Base-by-base conservation (phyloP, 2,888 invertebrate species). In the Drosophila mayaguana region DNA sequence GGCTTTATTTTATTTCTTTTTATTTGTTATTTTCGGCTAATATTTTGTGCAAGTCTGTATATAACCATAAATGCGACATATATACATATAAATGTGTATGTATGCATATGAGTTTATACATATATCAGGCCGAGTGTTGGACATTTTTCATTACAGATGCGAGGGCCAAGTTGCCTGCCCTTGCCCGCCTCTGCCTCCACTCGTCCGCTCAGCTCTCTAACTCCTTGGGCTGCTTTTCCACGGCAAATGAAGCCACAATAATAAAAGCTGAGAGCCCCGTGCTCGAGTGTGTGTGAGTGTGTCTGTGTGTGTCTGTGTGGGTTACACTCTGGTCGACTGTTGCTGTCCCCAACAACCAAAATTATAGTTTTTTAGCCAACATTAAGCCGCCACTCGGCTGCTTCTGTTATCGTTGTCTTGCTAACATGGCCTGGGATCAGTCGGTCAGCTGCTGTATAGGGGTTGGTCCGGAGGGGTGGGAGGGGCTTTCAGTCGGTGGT, bases 101-200 rank as follows among this genome's bases (percentile, higher is more conserved):
- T 5, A 25, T 32, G 16, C 66, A 38, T 69, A n/a, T 48, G 18
- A 11, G 7, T 22, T 43, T 72, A 62, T 63, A 57, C 43, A 69
- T 62, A 72, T 70, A 71, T 77, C 72, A 75, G 43, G 48, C 9
- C 11, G 12, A 34, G 56, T 63, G 62, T 68, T 78, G 50, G 51
- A 82, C 83, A 90, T 89, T 88, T 89, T 86, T 89, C 90, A 84
- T 90, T 89, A 90, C 63, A 90, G 90, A 89, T 90, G 80, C 38
- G 74, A 60, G 75, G 62, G 71, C 75, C 66, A 67, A 78, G 72
- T 79, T 78, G 69, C 63, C 43, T 5, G 14, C 34, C 50, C 34
- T 42, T 36, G 46, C 25, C 36, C 38, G 48, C 36, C 38, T n/a
- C n/a, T n/a, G n/a, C 28, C 42, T 55, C 7, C 46, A 25, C 57